Percentiles rank a stretch among this genome's conserved stretches.
Conservation (phyloP, 2,113 vertebrate genomes). For the Ardeotis arabs region DNA sequence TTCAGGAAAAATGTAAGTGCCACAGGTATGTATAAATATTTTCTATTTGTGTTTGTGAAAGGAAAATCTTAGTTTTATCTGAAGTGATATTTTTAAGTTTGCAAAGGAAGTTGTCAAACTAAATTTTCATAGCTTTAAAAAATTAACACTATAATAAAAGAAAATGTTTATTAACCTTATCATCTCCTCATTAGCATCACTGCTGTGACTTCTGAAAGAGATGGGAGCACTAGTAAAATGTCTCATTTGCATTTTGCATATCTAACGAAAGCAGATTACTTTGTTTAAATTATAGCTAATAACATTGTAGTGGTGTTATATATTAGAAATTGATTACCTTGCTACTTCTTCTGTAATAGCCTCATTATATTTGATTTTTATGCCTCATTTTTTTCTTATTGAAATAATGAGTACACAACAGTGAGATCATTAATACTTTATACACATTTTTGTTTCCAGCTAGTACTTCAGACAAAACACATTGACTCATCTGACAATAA, state of each 20-base stretch:
- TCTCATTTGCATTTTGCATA: slow-evolving; percentile 74
- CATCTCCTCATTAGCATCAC: slow-evolving; percentile 54
- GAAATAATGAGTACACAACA: slow-evolving; percentile 57
- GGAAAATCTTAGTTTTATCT: background rate
- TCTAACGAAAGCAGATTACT: slow-evolving; percentile 58
- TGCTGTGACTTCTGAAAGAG: slow-evolving; percentile 37
- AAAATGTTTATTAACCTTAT: slow-evolving; percentile 65
- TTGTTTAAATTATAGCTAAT: slow-evolving; percentile 72
- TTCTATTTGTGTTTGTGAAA: background rate
- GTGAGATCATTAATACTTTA: slow-evolving; percentile 50
- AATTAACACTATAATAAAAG: slow-evolving; percentile 27
- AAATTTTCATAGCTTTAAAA: background rate
- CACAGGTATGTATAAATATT: background rate
- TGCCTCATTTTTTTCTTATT: slow-evolving; percentile 57
- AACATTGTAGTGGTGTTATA: slow-evolving; percentile 50
- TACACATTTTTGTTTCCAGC: slow-evolving; percentile 47
- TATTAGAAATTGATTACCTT: slow-evolving; percentile 73
- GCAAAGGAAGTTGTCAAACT: background rate
- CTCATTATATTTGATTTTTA: slow-evolving; percentile 67
- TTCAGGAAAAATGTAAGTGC: background rate
- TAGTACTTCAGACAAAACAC: slow-evolving; percentile 54
- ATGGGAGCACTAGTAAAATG: slow-evolving; percentile 54
- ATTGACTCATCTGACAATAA: slow-evolving; percentile 33
- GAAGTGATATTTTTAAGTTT: background rate
- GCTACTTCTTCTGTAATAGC: slow-evolving; percentile 67